Percentiles rank a stretch among this genome's conserved stretches.
These are phyloP conservation scores for Megaceryle torquata DNA, from an alignment of 2,113 vertebrate genomes.

Conservation along the genomic window DNA sequence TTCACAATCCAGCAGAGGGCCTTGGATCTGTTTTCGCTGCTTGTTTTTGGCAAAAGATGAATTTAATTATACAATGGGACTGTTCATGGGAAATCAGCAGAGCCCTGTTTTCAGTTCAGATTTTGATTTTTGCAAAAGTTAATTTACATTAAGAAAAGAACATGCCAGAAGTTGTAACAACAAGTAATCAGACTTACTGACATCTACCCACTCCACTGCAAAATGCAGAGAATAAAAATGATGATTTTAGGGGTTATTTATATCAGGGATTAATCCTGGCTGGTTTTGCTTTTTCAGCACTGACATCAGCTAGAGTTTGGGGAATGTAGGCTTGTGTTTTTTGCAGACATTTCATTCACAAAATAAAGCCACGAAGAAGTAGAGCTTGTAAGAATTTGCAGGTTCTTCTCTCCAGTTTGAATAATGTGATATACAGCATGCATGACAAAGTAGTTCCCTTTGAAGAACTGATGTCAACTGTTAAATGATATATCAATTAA, in stretches of 20 bases:
- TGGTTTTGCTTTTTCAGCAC: slow-evolving; percentile 35
- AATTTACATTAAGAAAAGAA: background rate
- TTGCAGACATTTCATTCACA: background rate
- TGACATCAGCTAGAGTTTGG: slow-evolving; percentile 19
- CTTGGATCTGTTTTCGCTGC: background rate
- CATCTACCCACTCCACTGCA: background rate
- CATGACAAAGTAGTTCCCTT: slow-evolving; percentile 38
- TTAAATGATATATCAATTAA: slow-evolving; percentile 46
- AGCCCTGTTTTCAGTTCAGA: background rate
- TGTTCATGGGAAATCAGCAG: background rate
- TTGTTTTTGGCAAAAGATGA: background rate
- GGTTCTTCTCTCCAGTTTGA: background rate
- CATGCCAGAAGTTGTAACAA: background rate
- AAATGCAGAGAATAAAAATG: background rate
- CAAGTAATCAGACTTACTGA: background rate
- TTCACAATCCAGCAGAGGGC: slow-evolving; percentile 32
- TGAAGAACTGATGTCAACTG: slow-evolving; percentile 29
- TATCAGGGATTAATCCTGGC: background rate
- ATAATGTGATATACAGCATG: background rate
- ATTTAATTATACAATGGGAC: background rate
- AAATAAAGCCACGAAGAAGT: background rate
- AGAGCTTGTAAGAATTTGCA: background rate
- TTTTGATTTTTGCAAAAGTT: background rate
- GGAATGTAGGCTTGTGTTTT: background rate
- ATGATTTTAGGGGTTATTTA: slow-evolving; percentile 12